Base-by-base conservation (phyloP, 2,888 invertebrate genomes). In the Alitta virens region DNA sequence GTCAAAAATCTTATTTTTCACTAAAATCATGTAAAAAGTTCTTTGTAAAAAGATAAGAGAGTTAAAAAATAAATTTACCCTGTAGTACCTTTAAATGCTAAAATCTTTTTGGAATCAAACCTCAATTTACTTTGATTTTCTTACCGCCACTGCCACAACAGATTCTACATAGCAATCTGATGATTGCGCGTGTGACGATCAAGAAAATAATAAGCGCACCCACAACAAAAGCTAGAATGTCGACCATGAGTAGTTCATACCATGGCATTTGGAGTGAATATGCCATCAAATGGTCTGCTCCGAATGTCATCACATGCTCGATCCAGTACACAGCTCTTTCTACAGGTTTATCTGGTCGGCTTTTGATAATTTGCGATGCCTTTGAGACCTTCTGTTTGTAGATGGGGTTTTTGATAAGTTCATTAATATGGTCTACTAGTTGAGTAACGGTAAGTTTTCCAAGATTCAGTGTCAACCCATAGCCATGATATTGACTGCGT, bases 291-390 rank as follows among this genome's bases (percentile, higher is more conserved):
- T 71, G 68, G 9, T 56, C 61, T 2, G 69, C 69, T n/a, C 72
- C 73, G 64, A 67, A 69, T 62, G 68, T 66, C 9, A 72, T 61
- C 43, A 72, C 67, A 56, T 71, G 70, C 55, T 73, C 71, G n/a
- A 72, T 61, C 69, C 70, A 71, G 38, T 58, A 69, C 3, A 68
- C 69, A 5, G 68, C 72, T 51, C 64, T 65, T 25, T 68, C 56
- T 23, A 54, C 38, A 7, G 73, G 68, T 24, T 58, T 63, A 21
- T 57, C 49, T 43, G 59, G 49, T 27, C 63, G 53, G 24, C 50
- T 43, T 2, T 59, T 59, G 9, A 68, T 62, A 24, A 71, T 65
- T 21, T 43, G 18, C 2, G 69, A 62, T 14, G 66, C 68, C 33
- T 46, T 55, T 23, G 54, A 51, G 9, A 69, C 65, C 1, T 60